Evolutionary conservation across 2,888 invertebrate species (phyloP).

Genomic region (Bibio marci): DNA sequence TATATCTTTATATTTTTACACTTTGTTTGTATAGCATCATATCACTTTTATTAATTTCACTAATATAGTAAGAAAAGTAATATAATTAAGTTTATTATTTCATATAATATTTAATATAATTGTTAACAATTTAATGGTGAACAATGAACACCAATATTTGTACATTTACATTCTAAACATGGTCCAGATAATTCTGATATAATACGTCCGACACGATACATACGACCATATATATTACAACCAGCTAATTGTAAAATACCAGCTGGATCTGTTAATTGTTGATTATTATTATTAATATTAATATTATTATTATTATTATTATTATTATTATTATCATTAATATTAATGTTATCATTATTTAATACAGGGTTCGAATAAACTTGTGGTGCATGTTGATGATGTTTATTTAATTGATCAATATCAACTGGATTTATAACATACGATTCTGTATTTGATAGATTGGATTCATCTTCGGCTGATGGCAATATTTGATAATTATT

Average conservation of each 20-base stretch:
- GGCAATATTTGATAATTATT: constrained; percentile 8
- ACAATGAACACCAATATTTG: constrained; percentile 74
- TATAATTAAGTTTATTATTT: too few relatives aligned
- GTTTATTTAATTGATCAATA: constrained; percentile 8
- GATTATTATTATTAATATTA: background rate
- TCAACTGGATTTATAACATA: constrained; percentile 11
- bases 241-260: constrained; percentile 63
- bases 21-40: too few relatives aligned
- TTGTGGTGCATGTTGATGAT: too few relatives aligned
- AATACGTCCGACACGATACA: constrained; percentile 69
- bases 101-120: too few relatives aligned
- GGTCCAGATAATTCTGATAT: constrained; percentile 67
- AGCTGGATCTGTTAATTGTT: constrained; percentile 21
- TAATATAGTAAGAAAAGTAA: too few relatives aligned
- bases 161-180: constrained; percentile 73
- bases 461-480: constrained; percentile 7
- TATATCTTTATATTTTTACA: too few relatives aligned
- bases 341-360: too few relatives aligned
- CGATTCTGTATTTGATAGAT: constrained; percentile 9
- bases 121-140: constrained; percentile 44
- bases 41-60: too few relatives aligned
- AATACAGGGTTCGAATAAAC: too few relatives aligned
- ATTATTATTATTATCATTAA: too few relatives aligned
- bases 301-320: background rate
- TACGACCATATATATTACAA: constrained; percentile 77